Base-by-base conservation (phyloP, 1,140 invertebrate species). In the Lysiphlebus fabarum region DNA sequence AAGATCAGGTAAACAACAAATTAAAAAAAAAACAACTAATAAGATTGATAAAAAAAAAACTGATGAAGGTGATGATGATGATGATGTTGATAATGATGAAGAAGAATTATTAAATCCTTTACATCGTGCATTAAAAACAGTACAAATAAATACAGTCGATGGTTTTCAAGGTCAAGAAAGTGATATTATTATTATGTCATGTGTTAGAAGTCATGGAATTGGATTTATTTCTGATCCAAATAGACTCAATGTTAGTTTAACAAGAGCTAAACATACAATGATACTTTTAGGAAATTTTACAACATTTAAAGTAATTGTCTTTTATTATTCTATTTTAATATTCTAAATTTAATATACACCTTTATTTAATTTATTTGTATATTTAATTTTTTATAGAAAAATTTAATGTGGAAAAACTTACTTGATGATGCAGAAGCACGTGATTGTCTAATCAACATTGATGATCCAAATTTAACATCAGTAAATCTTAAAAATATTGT, bases 151-250 rank as follows among this genome's bases (percentile, higher is more conserved):
- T 68, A 95, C 93, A 2, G 89, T 96, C 7, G 95, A 97, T 79
- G 86, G 89, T 54, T 96, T 92, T 75, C 95, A 97, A 81, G 95
- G 95, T 0, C 83, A 91, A 74, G 93, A 98, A 81, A 85, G 88
- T 59, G 94, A 97, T 75, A 82, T 96, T 17, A 87, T 97, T 26
- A 83, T 98, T 37, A 83, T 97, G 65, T 95, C 92, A 0, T 87
- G 90, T 76, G 93, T 95, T 0, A 82, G 93, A 63, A 89, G 87
- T 38, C 83, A 84, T 37, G 83, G 84, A 3, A 83, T 89, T 44
- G 89, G 88, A 44, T 93, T 93, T 74, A 69, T 93, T 1, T 72
- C 81, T 1, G 85, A 90, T 67, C 77, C 74, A 6, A 86, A 91
- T 67, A 80, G 91, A 60, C 76, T 94, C 6, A 92, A 91, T 76